Evolutionary conservation across 2,888 invertebrate genomes (phyloP).

Genomic region (Cantharis rufa): DNA sequence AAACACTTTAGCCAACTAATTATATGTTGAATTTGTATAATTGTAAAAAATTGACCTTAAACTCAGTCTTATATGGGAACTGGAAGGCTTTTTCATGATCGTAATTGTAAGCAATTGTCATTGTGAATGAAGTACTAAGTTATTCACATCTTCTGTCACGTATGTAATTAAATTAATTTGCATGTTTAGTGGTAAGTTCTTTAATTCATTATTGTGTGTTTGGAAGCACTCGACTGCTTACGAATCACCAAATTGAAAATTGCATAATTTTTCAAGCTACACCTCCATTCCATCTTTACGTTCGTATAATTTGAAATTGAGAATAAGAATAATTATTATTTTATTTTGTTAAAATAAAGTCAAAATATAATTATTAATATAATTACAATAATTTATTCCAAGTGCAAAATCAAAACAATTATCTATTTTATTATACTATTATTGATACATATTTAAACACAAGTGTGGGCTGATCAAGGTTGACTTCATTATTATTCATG

Average conservation of each 20-base stretch:
- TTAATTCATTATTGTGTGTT: constrained; percentile 10
- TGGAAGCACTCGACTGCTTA: neutral
- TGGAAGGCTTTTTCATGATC: constrained; percentile 10
- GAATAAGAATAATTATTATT: neutral
- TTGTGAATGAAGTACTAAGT: constrained; percentile 12
- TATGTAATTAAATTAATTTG: constrained; percentile 22
- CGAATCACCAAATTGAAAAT: neutral
- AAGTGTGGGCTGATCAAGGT: constrained; percentile 46
- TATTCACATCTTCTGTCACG: constrained; percentile 12
- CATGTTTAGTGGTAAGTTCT: constrained; percentile 20
- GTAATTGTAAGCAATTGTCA: constrained; percentile 19
- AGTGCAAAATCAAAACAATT: constrained; percentile 38
- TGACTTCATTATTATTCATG: constrained; percentile 44
- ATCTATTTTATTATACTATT: constrained; percentile 41
- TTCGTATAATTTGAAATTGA: neutral
- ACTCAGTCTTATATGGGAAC: constrained; percentile 14
- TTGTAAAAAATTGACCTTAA: constrained; percentile 11
- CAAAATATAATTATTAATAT: constrained; percentile 12
- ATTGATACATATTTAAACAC: constrained; percentile 47
- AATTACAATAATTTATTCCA: constrained; percentile 11
- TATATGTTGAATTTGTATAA: neutral
- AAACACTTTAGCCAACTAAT: neutral
- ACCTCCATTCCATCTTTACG: neutral
- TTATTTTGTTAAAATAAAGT: too few species aligned
- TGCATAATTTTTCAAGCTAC: neutral